Evolutionary conservation across 2,888 invertebrate species (phyloP).

Genomic region (Hypsopygia costalis): DNA sequence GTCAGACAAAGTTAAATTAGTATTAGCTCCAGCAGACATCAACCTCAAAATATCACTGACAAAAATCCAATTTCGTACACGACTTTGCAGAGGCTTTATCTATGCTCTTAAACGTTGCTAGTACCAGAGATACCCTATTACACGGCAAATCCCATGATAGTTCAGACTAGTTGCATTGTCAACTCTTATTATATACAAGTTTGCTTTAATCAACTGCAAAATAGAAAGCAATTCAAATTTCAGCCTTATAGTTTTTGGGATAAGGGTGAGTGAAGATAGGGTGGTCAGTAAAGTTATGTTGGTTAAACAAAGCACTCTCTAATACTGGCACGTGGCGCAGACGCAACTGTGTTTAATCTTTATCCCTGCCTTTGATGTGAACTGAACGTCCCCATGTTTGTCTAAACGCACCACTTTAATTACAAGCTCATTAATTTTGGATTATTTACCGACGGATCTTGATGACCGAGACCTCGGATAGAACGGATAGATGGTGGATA

Average conservation of each 20-base stretch:
- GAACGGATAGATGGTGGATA: neutral
- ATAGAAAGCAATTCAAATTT: constrained; percentile 16
- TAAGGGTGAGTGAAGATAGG: constrained; percentile 11
- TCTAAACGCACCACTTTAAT: constrained; percentile 71
- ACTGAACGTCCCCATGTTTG: constrained; percentile 56
- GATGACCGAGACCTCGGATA: constrained; percentile 4
- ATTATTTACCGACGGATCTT: constrained; percentile 55
- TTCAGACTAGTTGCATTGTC: constrained; percentile 70
- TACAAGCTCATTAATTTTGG: constrained; percentile 75
- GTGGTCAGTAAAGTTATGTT: constrained; percentile 18
- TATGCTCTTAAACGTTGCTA: constrained; percentile 49
- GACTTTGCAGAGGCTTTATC: constrained; percentile 44
- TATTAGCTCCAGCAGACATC: neutral
- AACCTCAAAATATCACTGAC: constrained; percentile 6
- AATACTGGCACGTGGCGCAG: constrained; percentile 70
- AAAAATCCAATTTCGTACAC: constrained; percentile 41
- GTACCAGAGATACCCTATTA: constrained; percentile 63
- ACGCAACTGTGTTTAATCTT: constrained; percentile 70
- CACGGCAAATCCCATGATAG: constrained; percentile 72
- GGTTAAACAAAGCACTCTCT: constrained; percentile 40
- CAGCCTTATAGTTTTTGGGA: constrained; percentile 15
- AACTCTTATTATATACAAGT: constrained; percentile 44
- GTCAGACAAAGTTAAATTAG: neutral
- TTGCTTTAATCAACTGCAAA: constrained; percentile 16
- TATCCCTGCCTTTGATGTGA: constrained; percentile 69